Evolutionary conservation across 1,140 invertebrate species (phyloP), one percentile per base, ranked within the genome.

Genomic region (Drosophila watanabei): DNA sequence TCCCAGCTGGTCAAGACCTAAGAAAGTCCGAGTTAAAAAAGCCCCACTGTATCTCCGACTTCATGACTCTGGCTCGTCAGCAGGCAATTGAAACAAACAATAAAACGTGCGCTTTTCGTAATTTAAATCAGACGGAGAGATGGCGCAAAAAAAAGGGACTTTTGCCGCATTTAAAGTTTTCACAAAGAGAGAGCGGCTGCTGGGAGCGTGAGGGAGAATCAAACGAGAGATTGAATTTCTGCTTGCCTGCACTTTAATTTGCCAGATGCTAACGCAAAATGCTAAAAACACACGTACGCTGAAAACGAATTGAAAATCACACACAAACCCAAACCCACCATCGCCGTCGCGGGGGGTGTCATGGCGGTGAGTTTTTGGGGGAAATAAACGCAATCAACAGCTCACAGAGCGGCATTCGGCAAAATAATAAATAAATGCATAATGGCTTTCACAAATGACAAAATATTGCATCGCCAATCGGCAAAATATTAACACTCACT

Each of bases 201-300:
- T 48, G 10, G 16, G 61, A 48, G 49, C 30, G 66, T 30, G 30
- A 54, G 51, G 48, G 59, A 46, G 49, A 88, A 89, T 82, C 75
- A 86, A 89, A 90, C 80, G 84, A 89, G 87, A 90, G 86, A 89
- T 89, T 89, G 86, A 89, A 89, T 89, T 89, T 89, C 86, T 90
- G 86, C 86, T 89, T 89, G 82, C 82, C 82, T 89, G 86, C 79
- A 89, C 86, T 89, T 89, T 89, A 89, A 89, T 89, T 89, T 89
- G 79, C 79, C 75, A 82, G 75, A 75, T 77, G 65, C 85, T 75
- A 90, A 86, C 81, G 69, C 68, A 66, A 83, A 89, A 88, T 77
- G 58, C 82, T 90, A 86, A 89, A 90, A 89, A 76, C 83, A 79
- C 83, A 86, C 83, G 79, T 79, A 41, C 83, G 43, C 33, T 20